phyloP scores from a whole-genome alignment of 2,888 invertebrate genomes.

The Boloria euphrosyne region DNA sequence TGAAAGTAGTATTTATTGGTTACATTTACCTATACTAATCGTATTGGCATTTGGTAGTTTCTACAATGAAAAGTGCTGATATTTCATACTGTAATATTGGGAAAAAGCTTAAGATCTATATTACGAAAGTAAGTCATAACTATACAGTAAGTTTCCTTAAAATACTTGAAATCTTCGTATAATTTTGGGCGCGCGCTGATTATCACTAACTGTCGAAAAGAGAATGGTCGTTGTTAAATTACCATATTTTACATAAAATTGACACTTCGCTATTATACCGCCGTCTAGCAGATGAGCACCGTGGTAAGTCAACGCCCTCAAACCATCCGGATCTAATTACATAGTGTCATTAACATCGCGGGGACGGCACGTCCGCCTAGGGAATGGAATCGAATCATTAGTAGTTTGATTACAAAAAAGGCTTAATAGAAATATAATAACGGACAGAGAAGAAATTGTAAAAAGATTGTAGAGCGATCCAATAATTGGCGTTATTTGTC shows the following conservation, averaged over 20 bases:
- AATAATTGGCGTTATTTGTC: conserved; percentile 82
- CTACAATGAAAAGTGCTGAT: neutral
- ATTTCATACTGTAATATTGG: neutral
- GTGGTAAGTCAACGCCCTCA: conserved; percentile 73
- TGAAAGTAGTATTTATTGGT: conserved; percentile 51
- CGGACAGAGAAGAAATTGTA: conserved; percentile 81
- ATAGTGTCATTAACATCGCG: conserved; percentile 78
- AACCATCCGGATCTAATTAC: conserved; percentile 83
- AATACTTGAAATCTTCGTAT: neutral
- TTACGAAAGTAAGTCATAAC: neutral
- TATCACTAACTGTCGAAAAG: conserved; percentile 48
- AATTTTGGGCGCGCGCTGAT: conserved; percentile 19
- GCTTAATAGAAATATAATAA: conserved; percentile 83
- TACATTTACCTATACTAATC: conserved; percentile 18
- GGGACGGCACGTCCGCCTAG: conserved; percentile 81
- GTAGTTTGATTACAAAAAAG: conserved; percentile 83
- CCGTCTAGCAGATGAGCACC: conserved; percentile 65
- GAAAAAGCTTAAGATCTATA: neutral
- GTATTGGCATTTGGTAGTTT: neutral
- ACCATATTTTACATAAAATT: conserved; percentile 78
- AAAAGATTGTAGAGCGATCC: conserved; percentile 82
- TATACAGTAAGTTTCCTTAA: neutral
- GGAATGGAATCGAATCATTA: conserved; percentile 83
- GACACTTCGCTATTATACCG: conserved; percentile 69
- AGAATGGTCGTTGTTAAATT: conserved; percentile 59